These are phyloP conservation scores for Diploptera punctata DNA, from an alignment of 2,888 invertebrate species.

Conservation along the genomic window DNA sequence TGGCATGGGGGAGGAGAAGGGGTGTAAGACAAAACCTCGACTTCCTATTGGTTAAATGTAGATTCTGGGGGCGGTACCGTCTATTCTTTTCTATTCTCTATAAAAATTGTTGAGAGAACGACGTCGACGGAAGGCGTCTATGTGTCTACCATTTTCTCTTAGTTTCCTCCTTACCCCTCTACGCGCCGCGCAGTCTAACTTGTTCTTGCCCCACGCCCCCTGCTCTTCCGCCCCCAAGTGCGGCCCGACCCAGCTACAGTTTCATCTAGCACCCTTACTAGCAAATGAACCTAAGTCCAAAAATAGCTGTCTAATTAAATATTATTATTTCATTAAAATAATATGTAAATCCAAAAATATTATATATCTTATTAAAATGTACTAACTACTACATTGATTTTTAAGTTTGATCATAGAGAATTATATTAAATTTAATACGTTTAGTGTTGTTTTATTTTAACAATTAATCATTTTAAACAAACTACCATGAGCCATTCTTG, in stretches of 20 bases:
- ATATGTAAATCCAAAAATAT: too few species aligned
- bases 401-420: too few species aligned
- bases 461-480: too few species aligned
- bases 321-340: too few species aligned
- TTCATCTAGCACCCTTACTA: neutral
- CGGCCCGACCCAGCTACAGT: conserved; percentile 5
- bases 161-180: conserved; percentile 1
- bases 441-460: too few species aligned
- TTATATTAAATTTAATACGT: too few species aligned
- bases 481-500: neutral
- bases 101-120: conserved; percentile 28
- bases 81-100: conserved; percentile 13
- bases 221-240: conserved; percentile 12
- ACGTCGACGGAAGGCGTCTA: conserved; percentile 25
- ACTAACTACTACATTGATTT: too few species aligned
- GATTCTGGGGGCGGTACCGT: conserved; percentile 23
- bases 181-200: neutral
- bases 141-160: conserved; percentile 33
- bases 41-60: conserved; percentile 29
- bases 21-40: conserved; percentile 21
- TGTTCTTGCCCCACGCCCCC: conserved; percentile 20
- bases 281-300: conserved; percentile 13
- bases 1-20: conserved; percentile 6
- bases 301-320: too few species aligned
- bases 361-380: too few species aligned